These are phyloP conservation scores for Vandiemenella viatica DNA, from an alignment of 2,888 invertebrate species.

Conservation along the genomic window DNA sequence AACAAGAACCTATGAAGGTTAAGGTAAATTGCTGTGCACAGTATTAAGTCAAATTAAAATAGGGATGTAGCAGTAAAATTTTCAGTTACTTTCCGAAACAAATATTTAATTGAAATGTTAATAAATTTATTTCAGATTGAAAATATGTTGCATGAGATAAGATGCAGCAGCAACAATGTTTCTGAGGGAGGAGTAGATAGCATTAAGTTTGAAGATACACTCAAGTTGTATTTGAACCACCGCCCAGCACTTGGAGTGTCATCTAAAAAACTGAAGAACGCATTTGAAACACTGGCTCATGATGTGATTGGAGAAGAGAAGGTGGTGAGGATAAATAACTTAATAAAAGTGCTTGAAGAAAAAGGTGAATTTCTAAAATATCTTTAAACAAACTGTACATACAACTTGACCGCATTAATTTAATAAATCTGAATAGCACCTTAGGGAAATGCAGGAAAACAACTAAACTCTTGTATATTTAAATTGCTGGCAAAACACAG, in stretches of 20 bases:
- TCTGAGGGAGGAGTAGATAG: slow-evolving; percentile 39
- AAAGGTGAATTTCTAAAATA: slow-evolving; percentile 21
- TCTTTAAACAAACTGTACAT: not conserved
- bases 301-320: slow-evolving; percentile 20
- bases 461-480: no score
- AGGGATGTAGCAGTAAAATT: no score
- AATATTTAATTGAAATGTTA: no score
- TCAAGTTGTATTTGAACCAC: slow-evolving; percentile 49
- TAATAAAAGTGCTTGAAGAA: slow-evolving; percentile 30
- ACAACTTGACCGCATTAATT: not conserved
- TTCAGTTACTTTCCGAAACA: no score
- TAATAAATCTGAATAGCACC: no score
- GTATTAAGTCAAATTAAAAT: no score
- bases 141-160: slow-evolving; percentile 41
- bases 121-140: slow-evolving; percentile 39
- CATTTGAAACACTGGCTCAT: slow-evolving; percentile 33
- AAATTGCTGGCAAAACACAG: no score
- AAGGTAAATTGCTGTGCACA: no score
- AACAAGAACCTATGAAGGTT: no score
- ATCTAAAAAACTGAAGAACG: slow-evolving; percentile 29
- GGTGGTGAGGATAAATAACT: slow-evolving; percentile 28
- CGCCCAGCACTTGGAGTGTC: slow-evolving; percentile 42
- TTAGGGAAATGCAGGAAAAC: no score
- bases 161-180: slow-evolving; percentile 26
- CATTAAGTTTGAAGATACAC: slow-evolving; percentile 49